Evolutionary conservation across 2,113 vertebrate species (phyloP).

Genomic region (Platysteira castanea): DNA sequence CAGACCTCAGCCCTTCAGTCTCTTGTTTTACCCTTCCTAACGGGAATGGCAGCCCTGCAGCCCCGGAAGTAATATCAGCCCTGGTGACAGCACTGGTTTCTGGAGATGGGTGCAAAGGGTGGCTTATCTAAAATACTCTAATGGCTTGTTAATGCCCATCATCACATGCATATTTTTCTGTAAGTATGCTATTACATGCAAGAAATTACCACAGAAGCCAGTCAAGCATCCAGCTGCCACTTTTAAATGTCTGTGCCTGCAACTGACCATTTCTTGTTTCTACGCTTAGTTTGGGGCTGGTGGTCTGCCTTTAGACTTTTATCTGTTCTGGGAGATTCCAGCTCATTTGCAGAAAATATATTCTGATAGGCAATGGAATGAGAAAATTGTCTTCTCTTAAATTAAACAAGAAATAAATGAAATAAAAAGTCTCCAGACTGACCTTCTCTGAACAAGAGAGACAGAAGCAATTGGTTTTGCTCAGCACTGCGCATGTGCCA

Average conservation of each 20-base stretch:
- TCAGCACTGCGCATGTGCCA: neutral
- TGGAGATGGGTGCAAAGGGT: fast-evolving
- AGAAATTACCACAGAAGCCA: neutral
- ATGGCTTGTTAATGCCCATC: neutral
- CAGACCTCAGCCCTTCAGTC: neutral
- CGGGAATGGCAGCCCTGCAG: neutral
- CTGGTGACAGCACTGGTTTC: neutral
- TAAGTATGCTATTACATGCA: neutral
- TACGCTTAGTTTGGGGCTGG: neutral
- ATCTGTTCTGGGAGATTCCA: neutral
- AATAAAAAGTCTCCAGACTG: neutral
- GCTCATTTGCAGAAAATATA: neutral
- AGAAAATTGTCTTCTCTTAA: neutral
- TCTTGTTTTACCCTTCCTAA: neutral
- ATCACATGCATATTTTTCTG: neutral
- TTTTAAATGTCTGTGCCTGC: neutral
- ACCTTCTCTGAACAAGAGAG: neutral
- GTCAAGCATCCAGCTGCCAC: neutral
- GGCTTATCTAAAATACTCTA: neutral
- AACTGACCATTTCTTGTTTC: neutral
- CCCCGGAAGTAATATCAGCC: neutral
- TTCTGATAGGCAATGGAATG: neutral
- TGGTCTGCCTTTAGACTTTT: neutral
- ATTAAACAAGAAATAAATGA: neutral
- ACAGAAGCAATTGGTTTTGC: slow-evolving; percentile 22